Evolutionary conservation across 2,797 vertebrate species (phyloP).

Genomic region (Oreonectes daqikongensis): DNA sequence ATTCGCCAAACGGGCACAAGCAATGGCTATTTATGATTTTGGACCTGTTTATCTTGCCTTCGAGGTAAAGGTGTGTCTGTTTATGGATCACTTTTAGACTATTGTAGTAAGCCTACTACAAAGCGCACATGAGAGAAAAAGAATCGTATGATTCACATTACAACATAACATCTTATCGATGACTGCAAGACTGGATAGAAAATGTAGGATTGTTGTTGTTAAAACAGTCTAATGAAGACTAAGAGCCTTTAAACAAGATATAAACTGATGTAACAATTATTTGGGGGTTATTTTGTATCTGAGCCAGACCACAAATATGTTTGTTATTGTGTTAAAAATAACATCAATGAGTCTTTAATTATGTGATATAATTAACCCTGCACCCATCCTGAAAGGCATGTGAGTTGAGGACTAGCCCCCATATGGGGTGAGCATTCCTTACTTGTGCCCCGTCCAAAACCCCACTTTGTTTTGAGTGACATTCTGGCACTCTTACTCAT

Average conservation of each 20-base stretch:
- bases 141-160: neutral
- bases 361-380: conserved; percentile 61
- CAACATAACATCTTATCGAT: neutral
- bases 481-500: conserved; percentile 75
- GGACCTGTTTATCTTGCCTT: conserved; percentile 74
- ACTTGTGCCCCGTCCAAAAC: conserved; percentile 76
- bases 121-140: neutral
- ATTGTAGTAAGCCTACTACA: no score
- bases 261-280: conserved; percentile 21
- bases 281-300: conserved; percentile 6
- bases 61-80: conserved; percentile 64
- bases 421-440: conserved; percentile 66
- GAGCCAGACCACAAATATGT: conserved; percentile 30
- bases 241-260: conserved; percentile 3
- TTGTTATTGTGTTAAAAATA: conserved; percentile 8
- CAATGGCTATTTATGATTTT: conserved; percentile 78
- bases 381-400: conserved; percentile 56
- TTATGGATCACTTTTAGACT: conserved; percentile 18
- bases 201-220: no score
- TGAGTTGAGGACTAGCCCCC: conserved; percentile 55
- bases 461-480: conserved; percentile 83
- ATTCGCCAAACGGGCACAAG: conserved; percentile 77
- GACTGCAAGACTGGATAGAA: neutral
- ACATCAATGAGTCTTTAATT: conserved; percentile 56
- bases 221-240: neutral